Evolutionary conservation across 1,140 invertebrate species (phyloP), one percentile per base, ranked within the genome.

Genomic region (Neodiprion virginianus): DNA sequence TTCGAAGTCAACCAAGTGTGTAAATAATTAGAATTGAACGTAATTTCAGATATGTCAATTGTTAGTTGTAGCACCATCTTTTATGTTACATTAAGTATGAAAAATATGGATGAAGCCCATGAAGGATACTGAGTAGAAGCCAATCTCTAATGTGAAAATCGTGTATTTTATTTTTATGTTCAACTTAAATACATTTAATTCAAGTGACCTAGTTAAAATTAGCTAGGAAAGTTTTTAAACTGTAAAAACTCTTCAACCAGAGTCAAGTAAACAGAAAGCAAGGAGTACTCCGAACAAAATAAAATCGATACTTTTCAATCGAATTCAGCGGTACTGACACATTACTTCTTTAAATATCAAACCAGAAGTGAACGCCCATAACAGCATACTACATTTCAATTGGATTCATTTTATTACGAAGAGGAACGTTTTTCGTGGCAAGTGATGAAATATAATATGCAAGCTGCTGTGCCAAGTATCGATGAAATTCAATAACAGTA

Each of bases 121-220:
- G 40, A 50, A 5, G 66, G 11, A 71, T 70, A 79, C 72, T 48
- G 74, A 79, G 66, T 76, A 80, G 77, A 75, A 80, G 77, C 79
- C 76, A 80, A 80, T 80, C 76, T 77, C 67, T 48, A 73, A 61
- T 14, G 69, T 28, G 69, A 4, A 65, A 50, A 70, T 74, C 61
- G 48, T 40, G 28, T 69, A 72, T 74, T 72, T 73, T 75, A 67
- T 73, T 69, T 9, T 4, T 69, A 23, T 14, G 11, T 69, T 23
- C 67, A 48, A 14, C 12, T 73, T 72, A 73, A 49, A 69, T 69
- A 69, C 40, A 21, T 69, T 69, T 65, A 14, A 14, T 65, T 65
- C 61, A 65, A 65, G 17, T 65, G 61, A 65, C 17, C 12, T 65
- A 40, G 12, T 65, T 14, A 65, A 65, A 65, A 65, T 14, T 65